A percentile compares a stretch with the other conserved stretches of the same genome.
phyloP scores from a whole-genome alignment of 2,797 vertebrate species.

The Psittacula derbiana region DNA sequence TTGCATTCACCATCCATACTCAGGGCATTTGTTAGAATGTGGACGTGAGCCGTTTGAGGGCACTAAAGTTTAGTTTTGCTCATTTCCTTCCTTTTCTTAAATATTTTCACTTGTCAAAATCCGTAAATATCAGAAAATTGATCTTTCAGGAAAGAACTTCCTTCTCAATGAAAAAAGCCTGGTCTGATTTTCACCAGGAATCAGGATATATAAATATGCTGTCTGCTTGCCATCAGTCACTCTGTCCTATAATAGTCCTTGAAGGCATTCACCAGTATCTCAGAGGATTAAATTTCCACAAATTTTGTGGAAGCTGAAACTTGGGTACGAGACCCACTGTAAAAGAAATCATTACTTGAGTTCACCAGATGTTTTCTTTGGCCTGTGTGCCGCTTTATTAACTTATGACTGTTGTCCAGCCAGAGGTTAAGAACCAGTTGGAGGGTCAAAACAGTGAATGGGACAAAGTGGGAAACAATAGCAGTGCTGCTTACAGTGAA shows the following conservation, averaged over 20 bases:
- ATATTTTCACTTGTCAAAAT: background rate
- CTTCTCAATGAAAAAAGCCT: background rate
- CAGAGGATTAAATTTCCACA: background rate
- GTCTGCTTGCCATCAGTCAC: background rate
- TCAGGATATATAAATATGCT: background rate
- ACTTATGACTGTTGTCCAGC: background rate
- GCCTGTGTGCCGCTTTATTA: background rate
- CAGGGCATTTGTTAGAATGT: background rate
- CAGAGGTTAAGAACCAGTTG: background rate
- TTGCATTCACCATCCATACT: background rate
- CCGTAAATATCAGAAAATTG: background rate
- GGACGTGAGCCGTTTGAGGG: accelerated
- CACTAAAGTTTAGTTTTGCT: background rate
- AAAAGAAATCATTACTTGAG: background rate
- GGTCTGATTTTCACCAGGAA: background rate
- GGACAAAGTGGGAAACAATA: background rate
- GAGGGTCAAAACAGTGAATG: background rate
- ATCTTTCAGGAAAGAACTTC: background rate
- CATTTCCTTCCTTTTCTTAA: background rate
- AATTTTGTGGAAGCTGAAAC: background rate
- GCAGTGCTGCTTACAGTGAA: background rate
- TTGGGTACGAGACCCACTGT: background rate
- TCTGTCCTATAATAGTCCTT: background rate
- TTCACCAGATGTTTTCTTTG: background rate
- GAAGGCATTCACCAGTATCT: background rate